A percentile compares a stretch with the other conserved stretches of the same genome.
Evolutionary conservation across 2,113 vertebrate species (phyloP).

Genomic region (Bucco capensis): DNA sequence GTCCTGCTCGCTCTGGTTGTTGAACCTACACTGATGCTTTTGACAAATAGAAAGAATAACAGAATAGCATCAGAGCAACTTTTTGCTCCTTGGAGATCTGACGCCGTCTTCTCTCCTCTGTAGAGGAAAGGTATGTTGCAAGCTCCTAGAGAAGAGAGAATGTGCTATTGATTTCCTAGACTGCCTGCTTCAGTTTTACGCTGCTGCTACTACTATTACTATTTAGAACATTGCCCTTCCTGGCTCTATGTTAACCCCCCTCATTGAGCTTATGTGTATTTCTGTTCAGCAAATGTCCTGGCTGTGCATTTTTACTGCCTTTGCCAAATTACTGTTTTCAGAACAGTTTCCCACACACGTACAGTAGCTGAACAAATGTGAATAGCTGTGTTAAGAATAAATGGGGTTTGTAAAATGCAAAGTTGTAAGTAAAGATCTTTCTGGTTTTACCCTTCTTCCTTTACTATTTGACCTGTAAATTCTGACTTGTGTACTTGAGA

Average conservation of each 20-base stretch:
- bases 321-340: not conserved
- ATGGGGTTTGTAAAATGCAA: not conserved
- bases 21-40: not conserved
- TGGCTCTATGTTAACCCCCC: not conserved
- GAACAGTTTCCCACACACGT: not conserved
- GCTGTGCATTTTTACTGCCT: not conserved
- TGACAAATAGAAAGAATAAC: not conserved
- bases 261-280: accelerated
- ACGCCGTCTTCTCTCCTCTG: not conserved
- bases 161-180: not conserved
- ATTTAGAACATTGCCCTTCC: not conserved
- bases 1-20: not conserved
- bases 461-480: not conserved
- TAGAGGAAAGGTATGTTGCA: not conserved
- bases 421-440: not conserved
- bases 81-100: not conserved
- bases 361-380: constrained; percentile 2
- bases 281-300: not conserved
- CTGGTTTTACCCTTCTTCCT: not conserved
- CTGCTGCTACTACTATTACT: not conserved
- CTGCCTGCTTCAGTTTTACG: not conserved
- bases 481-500: not conserved
- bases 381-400: not conserved
- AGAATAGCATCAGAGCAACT: not conserved
- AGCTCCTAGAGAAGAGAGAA: not conserved